Evolutionary conservation across 2,797 vertebrate genomes (phyloP).

Genomic region (Philypnodon macrostomus): DNA sequence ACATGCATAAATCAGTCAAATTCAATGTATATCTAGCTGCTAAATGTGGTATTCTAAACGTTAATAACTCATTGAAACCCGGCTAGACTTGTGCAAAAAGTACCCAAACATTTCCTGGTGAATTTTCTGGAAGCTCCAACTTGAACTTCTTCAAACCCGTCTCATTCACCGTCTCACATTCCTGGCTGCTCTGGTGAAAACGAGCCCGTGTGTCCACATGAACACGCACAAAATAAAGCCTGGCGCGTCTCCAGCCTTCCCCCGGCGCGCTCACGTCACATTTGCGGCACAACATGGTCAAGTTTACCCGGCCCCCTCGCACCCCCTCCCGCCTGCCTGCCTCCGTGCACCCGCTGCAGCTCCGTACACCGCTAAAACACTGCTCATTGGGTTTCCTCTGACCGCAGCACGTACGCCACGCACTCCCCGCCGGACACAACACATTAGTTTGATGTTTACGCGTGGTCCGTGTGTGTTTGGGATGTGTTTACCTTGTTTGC

Average conservation of each 20-base stretch:
- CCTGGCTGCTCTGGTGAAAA: conserved; percentile 21
- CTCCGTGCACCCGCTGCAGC: conserved; percentile 7
- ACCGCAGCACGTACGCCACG: conserved; percentile 12
- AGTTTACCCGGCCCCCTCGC: conserved; percentile 27
- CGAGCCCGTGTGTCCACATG: conserved; percentile 31
- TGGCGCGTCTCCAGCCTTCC: conserved; percentile 15
- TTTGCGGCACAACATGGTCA: conserved; percentile 32
- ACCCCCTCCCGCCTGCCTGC: not conserved
- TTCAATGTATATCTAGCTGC: too few relatives aligned
- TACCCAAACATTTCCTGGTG: not conserved
- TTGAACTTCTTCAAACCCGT: not conserved
- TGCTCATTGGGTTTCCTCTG: too few relatives aligned
- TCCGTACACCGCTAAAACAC: conserved; percentile 4
- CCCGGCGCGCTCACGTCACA: conserved; percentile 28
- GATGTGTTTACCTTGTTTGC: conserved; percentile 64
- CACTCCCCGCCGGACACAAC: conserved; percentile 11
- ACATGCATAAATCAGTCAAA: too few relatives aligned
- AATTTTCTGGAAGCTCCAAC: not conserved
- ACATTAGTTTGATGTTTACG: conserved; percentile 14
- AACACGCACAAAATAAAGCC: conserved; percentile 12
- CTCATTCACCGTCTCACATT: conserved; percentile 17
- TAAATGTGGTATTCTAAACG: too few relatives aligned
- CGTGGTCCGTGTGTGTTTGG: not conserved
- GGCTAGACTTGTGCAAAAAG: too few relatives aligned
- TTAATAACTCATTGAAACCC: too few relatives aligned